phyloP scores from a whole-genome alignment of 2,888 invertebrate species.

The Cetonia aurata region DNA sequence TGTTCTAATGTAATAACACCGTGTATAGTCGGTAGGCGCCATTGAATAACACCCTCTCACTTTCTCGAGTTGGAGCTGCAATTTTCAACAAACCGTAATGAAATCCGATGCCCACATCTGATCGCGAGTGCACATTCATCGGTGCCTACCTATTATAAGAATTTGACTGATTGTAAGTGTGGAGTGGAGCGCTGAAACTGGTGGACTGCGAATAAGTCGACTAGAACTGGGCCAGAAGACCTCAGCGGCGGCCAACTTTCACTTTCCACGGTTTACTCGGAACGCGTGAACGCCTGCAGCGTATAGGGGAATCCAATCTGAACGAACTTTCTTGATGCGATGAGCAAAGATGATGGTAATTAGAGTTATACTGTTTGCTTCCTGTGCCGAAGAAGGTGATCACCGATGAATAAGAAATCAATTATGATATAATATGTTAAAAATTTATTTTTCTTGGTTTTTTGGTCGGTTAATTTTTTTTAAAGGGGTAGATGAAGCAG shows the following conservation, averaged over 20 bases:
- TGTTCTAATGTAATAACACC: conserved; percentile 9
- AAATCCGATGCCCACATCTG: conserved; percentile 29
- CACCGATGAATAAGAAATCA: too few species aligned
- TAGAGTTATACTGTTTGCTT: conserved; percentile 21
- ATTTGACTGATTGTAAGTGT: not conserved
- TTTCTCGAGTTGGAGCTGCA: conserved; percentile 8
- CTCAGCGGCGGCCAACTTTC: conserved; percentile 18
- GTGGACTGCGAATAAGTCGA: conserved; percentile 11
- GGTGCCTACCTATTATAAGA: conserved; percentile 5
- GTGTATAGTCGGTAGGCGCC: conserved; percentile 19
- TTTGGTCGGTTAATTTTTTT: too few species aligned
- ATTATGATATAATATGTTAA: too few species aligned
- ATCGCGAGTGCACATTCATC: conserved; percentile 22
- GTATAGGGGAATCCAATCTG: conserved; percentile 8
- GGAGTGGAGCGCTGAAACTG: conserved; percentile 10
- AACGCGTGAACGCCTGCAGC: conserved; percentile 6
- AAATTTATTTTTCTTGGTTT: too few species aligned
- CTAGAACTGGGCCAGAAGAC: conserved; percentile 31
- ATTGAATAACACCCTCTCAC: conserved; percentile 37
- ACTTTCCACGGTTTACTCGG: conserved; percentile 26
- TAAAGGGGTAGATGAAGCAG: too few species aligned
- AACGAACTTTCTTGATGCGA: conserved; percentile 38
- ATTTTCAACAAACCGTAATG: not conserved
- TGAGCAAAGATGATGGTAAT: conserved; percentile 13
- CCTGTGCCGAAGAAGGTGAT: conserved; percentile 9